phyloP scores from a whole-genome alignment of 2,797 vertebrate species.

The Enteromius afrohamiltoni region DNA sequence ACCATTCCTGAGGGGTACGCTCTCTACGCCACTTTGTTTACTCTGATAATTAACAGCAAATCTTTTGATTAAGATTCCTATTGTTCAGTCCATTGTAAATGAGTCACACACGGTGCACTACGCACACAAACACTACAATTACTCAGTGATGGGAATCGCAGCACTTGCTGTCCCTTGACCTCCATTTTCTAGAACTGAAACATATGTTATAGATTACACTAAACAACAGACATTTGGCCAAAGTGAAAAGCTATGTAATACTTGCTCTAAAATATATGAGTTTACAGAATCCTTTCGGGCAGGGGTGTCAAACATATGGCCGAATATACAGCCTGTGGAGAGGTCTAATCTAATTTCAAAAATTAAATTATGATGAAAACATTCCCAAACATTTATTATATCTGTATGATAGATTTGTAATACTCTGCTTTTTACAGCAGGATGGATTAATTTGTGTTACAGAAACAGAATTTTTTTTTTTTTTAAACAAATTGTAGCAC shows the following conservation, averaged over 20 bases:
- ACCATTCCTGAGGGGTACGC: constrained; percentile 66
- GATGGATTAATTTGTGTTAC: neutral
- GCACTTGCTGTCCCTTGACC: constrained; percentile 8
- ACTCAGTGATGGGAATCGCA: constrained; percentile 1
- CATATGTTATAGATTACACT: constrained; percentile 44
- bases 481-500: neutral
- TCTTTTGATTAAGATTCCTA: constrained; percentile 73
- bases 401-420: neutral
- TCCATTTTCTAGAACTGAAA: constrained; percentile 19
- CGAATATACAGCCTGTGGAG: neutral
- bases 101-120: neutral
- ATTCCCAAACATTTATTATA: constrained; percentile 9
- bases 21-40: constrained; percentile 73
- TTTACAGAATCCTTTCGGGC: constrained; percentile 36
- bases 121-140: constrained; percentile 15
- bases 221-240: constrained; percentile 37
- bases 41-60: constrained; percentile 74
- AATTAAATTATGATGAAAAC: neutral
- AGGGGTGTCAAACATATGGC: constrained; percentile 24
- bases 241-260: constrained; percentile 24
- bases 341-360: constrained; percentile 5
- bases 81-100: constrained; percentile 65
- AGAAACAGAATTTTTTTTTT: neutral
- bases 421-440: neutral
- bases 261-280: constrained; percentile 12